Evolutionary conservation across 2,797 vertebrate species (phyloP).

Genomic region (Molossus molossus): DNA sequence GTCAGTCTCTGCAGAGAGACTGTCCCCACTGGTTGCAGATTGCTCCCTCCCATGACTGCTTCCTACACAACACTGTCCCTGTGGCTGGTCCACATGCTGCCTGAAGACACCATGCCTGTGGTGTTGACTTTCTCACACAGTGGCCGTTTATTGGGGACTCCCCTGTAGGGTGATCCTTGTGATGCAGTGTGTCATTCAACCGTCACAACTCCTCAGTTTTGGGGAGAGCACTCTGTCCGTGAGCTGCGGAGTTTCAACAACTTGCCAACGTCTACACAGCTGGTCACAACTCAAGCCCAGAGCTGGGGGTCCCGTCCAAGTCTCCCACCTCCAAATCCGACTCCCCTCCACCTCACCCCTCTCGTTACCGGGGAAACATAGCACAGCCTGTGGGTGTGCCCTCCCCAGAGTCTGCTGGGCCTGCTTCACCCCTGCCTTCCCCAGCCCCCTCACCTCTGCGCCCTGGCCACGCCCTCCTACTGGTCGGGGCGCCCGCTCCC

Average conservation of each 20-base stretch:
- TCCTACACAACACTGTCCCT: no score
- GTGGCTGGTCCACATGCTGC: not conserved
- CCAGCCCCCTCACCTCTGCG: not conserved
- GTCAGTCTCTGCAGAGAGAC: not conserved
- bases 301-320: not conserved
- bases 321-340: not conserved
- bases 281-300: not conserved
- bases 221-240: not conserved
- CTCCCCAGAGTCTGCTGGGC: no score
- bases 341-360: not conserved
- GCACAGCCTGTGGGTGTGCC: not conserved
- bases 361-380: not conserved
- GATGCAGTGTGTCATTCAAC: not conserved
- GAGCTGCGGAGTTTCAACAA: not conserved
- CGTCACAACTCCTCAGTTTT: not conserved
- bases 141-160: not conserved
- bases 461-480: not conserved
- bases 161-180: not conserved
- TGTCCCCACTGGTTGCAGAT: rapidly evolving
- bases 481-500: not conserved
- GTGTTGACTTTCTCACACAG: not conserved
- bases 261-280: not conserved
- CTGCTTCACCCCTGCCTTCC: not conserved
- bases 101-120: not conserved
- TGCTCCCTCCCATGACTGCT: not conserved